Evolutionary conservation across 2,797 vertebrate genomes (phyloP).

Genomic region (Pantherophis vulpinus): DNA sequence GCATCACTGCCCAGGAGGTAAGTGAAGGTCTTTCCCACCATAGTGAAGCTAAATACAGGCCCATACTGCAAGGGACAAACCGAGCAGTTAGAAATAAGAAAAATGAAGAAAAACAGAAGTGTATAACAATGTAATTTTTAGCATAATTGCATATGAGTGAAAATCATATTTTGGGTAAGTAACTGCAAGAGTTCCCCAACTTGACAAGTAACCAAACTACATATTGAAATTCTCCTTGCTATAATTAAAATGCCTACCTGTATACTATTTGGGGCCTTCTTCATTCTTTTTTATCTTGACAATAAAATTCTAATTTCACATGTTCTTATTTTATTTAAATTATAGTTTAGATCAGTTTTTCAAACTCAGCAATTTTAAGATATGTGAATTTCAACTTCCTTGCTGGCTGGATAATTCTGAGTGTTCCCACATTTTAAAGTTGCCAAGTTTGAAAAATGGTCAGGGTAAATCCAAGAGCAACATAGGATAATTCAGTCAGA

Average conservation of each 20-base stretch:
- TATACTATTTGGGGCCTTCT: background rate
- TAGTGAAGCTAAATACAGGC: conserved; percentile 96
- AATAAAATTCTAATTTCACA: background rate
- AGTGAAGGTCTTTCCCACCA: conserved; percentile 96
- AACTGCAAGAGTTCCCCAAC: background rate
- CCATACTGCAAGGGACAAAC: conserved; percentile 81
- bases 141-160: background rate
- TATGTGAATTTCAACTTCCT: background rate
- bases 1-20: conserved; percentile 94
- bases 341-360: background rate
- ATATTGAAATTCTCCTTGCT: background rate
- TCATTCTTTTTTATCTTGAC: background rate
- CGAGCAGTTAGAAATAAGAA: background rate
- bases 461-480: background rate
- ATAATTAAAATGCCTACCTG: background rate
- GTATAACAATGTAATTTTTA: background rate
- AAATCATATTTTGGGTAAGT: background rate
- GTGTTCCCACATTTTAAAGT: background rate
- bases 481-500: background rate
- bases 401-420: background rate
- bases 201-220: background rate
- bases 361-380: background rate
- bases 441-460: background rate
- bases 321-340: background rate
- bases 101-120: background rate